Evolutionary conservation across 2,797 vertebrate species (phyloP).

Genomic region (Muscicapa comitata): DNA sequence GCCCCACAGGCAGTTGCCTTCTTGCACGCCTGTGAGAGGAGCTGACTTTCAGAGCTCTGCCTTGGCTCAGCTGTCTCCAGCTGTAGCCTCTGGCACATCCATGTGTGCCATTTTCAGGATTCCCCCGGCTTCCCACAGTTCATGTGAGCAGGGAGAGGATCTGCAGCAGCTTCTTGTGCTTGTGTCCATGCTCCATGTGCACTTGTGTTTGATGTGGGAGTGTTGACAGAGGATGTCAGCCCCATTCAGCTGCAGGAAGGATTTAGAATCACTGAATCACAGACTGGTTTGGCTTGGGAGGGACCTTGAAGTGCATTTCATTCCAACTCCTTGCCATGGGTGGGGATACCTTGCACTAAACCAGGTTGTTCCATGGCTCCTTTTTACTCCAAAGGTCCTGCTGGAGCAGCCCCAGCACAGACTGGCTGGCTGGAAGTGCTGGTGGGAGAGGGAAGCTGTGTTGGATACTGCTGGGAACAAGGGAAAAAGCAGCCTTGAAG

Average conservation of each 20-base stretch:
- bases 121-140: background rate
- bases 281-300: background rate
- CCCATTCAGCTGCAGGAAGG: background rate
- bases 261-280: background rate
- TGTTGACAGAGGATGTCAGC: background rate
- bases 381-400: background rate
- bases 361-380: background rate
- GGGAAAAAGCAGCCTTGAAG: no score
- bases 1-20: background rate
- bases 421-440: background rate
- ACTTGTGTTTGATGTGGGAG: background rate
- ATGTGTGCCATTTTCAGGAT: accelerated
- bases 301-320: background rate
- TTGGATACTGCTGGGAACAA: no score
- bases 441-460: background rate
- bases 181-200: accelerated
- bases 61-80: accelerated
- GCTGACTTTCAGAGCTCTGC: background rate
- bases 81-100: background rate
- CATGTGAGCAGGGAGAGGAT: background rate
- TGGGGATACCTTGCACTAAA: background rate
- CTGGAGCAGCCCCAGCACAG: background rate
- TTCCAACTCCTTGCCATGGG: background rate
- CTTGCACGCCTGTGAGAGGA: background rate
- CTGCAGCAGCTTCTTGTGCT: background rate